phyloP scores from a whole-genome alignment of 2,797 vertebrate genomes.

The Hippocampus kuda region DNA sequence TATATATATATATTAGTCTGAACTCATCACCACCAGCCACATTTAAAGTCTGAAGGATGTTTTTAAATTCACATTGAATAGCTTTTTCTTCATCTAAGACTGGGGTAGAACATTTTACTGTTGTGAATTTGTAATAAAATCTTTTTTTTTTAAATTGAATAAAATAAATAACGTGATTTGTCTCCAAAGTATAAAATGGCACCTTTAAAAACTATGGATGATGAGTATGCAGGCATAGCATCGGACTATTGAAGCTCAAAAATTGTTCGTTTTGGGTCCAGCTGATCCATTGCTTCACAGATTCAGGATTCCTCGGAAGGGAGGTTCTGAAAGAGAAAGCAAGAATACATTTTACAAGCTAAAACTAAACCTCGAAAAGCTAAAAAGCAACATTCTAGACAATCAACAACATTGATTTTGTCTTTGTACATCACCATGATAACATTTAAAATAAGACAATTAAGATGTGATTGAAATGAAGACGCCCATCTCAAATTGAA shows the following conservation, averaged over 20 bases:
- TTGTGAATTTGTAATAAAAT: neutral
- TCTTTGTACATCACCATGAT: neutral
- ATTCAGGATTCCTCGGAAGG: conserved; percentile 23
- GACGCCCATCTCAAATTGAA: no score
- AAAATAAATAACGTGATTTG: neutral
- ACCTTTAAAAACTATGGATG: conserved; percentile 4
- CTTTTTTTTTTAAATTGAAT: neutral
- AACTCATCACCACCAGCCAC: no score
- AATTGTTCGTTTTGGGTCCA: neutral
- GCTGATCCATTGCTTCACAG: conserved; percentile 8
- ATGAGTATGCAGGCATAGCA: conserved; percentile 6
- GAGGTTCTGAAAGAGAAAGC: conserved; percentile 29
- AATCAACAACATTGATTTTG: neutral
- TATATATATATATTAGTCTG: no score
- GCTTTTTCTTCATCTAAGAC: neutral
- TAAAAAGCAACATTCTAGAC: neutral
- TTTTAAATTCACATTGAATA: neutral
- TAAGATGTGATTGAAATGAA: no score
- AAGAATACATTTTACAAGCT: neutral
- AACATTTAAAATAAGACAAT: neutral
- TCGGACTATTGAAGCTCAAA: neutral
- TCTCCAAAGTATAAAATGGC: conserved; percentile 4
- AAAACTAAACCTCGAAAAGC: neutral
- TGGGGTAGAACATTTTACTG: neutral
- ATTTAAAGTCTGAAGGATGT: neutral